phyloP scores from a whole-genome alignment of 2,888 invertebrate species.

The Antitype chi region DNA sequence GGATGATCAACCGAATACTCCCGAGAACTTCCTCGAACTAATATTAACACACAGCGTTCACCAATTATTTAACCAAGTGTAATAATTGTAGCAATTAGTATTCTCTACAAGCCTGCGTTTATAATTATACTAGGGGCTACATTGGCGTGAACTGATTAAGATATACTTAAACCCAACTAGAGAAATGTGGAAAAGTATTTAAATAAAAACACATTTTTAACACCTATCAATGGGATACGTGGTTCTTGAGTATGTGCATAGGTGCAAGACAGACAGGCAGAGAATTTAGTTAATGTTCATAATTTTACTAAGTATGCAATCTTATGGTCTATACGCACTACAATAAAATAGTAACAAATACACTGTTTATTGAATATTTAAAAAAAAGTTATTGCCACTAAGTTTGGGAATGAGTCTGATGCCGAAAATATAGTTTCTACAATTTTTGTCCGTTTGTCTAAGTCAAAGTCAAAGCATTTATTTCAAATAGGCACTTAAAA shows the following conservation, averaged over 20 bases:
- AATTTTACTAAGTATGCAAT: background rate
- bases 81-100: slow-evolving; percentile 30
- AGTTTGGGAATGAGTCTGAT: too few species aligned
- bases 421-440: too few species aligned
- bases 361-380: too few species aligned
- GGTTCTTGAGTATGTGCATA: background rate
- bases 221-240: too few species aligned
- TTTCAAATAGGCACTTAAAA: too few species aligned
- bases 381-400: too few species aligned
- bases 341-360: too few species aligned
- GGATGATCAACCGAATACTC: background rate
- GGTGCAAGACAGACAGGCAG: background rate
- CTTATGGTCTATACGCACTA: too few species aligned
- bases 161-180: background rate
- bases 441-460: too few species aligned
- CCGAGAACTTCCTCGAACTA: slow-evolving; percentile 12
- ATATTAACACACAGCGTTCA: slow-evolving; percentile 11
- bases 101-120: slow-evolving; percentile 11
- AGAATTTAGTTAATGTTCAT: background rate
- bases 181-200: background rate
- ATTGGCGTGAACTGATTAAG: background rate
- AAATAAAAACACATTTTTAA: too few species aligned
- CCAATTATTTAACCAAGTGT: background rate
- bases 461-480: too few species aligned
- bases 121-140: background rate